Percentiles rank a stretch among this genome's conserved stretches.
Evolutionary conservation across 2,888 invertebrate species (phyloP).

Genomic region (Osmoderma eremita): DNA sequence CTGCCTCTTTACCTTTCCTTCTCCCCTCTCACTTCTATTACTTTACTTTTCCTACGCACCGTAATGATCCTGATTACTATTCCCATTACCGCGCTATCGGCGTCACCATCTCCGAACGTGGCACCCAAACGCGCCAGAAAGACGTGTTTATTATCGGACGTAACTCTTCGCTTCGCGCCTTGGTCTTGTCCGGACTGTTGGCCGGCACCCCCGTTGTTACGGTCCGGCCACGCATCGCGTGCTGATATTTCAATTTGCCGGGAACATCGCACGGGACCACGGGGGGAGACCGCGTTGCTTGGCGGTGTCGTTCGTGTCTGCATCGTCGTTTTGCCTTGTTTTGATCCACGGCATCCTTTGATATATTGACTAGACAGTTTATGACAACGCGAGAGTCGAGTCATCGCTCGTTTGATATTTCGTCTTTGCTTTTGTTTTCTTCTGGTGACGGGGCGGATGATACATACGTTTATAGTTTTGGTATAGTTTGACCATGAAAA

Average conservation of each 20-base stretch:
- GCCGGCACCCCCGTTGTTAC: slow-evolving; percentile 44
- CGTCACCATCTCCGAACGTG: no score
- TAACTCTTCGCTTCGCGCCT: slow-evolving; percentile 47
- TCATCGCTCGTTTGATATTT: slow-evolving; percentile 11
- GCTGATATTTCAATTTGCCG: slow-evolving; percentile 56
- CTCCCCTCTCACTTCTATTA: no score
- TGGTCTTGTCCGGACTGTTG: slow-evolving; percentile 46
- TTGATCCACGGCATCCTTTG: slow-evolving; percentile 55
- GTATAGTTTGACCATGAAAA: no score
- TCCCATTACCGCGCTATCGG: no score
- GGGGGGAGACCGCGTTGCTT: neutral
- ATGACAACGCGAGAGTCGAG: slow-evolving; percentile 25
- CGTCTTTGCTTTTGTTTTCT: neutral
- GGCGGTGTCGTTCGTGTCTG: slow-evolving; percentile 24
- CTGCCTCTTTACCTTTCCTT: no score
- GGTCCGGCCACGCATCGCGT: slow-evolving; percentile 52
- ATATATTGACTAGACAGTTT: slow-evolving; percentile 49
- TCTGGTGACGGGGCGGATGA: neutral
- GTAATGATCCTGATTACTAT: neutral
- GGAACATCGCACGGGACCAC: slow-evolving; percentile 4
- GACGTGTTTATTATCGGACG: neutral
- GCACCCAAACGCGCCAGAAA: neutral
- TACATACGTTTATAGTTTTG: no score
- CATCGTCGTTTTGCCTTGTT: slow-evolving; percentile 58
- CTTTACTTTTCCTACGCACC: neutral